Conservation (phyloP, 2,797 vertebrate species). For the Danio choprae region DNA sequence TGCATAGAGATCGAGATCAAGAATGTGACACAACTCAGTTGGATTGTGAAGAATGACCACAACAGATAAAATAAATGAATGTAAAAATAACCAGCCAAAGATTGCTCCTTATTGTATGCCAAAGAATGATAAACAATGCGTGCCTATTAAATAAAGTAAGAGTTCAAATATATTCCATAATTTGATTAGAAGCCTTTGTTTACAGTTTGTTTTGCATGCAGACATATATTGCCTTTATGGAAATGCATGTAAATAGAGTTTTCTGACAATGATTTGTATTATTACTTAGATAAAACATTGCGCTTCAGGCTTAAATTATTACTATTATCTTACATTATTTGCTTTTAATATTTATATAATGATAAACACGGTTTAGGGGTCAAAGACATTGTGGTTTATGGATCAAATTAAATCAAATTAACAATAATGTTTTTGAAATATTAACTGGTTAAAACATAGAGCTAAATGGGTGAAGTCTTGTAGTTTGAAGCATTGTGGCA, state of each 20-base stretch:
- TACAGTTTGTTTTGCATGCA: slow-evolving; percentile 15
- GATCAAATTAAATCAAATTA: too few relatives aligned
- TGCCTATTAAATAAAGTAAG: not conserved
- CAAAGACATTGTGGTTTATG: too few relatives aligned
- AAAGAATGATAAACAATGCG: not conserved
- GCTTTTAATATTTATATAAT: not conserved
- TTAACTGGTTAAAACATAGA: too few relatives aligned
- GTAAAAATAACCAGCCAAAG: too few relatives aligned
- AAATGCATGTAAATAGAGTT: slow-evolving; percentile 28
- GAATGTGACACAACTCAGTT: not conserved
- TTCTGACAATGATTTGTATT: slow-evolving; percentile 21
- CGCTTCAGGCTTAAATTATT: not conserved
- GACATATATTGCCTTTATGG: not conserved
- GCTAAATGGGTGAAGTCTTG: too few relatives aligned
- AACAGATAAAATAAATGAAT: not conserved
- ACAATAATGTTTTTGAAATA: too few relatives aligned
- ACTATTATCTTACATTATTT: too few relatives aligned
- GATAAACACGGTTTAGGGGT: not conserved
- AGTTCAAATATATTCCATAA: not conserved
- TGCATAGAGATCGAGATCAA: slow-evolving; percentile 39
- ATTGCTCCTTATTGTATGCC: not conserved
- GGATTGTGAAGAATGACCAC: not conserved
- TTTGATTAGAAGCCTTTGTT: slow-evolving; percentile 3
- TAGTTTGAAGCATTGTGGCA: too few relatives aligned
- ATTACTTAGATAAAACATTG: not conserved